Evolutionary conservation across 2,797 vertebrate genomes (phyloP).

Genomic region (Lepus townsendii): DNA sequence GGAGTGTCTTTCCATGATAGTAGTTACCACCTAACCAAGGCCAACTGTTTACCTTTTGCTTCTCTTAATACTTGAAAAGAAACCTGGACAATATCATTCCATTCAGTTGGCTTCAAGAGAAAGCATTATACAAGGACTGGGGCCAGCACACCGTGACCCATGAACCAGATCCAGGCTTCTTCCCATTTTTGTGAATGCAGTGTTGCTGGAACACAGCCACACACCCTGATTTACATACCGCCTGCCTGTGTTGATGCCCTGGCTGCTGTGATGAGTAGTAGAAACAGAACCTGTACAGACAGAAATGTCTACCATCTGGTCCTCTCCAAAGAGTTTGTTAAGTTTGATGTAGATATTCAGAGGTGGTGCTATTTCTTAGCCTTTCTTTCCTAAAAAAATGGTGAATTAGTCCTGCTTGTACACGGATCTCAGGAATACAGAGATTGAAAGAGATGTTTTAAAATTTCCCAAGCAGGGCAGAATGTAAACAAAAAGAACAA

Average conservation of each 20-base stretch:
- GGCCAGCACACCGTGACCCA: too few relatives aligned
- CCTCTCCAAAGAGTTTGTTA: slow-evolving; percentile 13
- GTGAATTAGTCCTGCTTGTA: neutral
- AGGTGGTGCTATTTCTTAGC: slow-evolving; percentile 27
- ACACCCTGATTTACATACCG: neutral
- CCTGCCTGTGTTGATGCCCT: neutral
- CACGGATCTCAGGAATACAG: neutral
- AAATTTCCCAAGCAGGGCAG: neutral
- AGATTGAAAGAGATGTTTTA: slow-evolving; percentile 39
- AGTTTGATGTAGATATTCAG: neutral
- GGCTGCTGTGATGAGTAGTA: neutral
- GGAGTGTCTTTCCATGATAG: slow-evolving; percentile 18
- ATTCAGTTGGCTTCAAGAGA: slow-evolving; percentile 48
- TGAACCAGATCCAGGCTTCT: neutral
- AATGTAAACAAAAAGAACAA: neutral
- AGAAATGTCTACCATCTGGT: neutral
- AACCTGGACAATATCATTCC: slow-evolving; percentile 51
- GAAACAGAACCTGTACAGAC: neutral
- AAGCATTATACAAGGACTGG: neutral
- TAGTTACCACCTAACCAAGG: slow-evolving; percentile 54
- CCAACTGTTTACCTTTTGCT: slow-evolving; percentile 45
- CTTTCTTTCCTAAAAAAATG: slow-evolving; percentile 31
- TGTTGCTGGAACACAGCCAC: neutral
- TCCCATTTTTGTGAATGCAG: neutral
- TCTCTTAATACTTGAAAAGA: slow-evolving; percentile 55